A percentile compares a stretch with the other conserved stretches of the same genome.
phyloP scores from a whole-genome alignment of 1,140 invertebrate species.

The Vanessa tameamea region DNA sequence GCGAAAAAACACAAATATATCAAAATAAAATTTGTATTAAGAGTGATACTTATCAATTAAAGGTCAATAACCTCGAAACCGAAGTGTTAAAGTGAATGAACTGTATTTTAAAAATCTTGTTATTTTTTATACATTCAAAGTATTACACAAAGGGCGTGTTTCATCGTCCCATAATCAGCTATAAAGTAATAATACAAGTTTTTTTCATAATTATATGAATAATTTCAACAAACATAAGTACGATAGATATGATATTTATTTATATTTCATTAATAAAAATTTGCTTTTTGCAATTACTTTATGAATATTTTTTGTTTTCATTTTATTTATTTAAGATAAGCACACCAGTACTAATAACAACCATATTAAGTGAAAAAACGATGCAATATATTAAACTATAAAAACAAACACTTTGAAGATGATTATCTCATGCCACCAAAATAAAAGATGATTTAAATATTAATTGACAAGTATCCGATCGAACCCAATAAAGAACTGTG shows the following conservation, averaged over 20 bases:
- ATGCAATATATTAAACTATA: too few species aligned
- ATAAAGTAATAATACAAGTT: not conserved
- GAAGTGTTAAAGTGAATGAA: conserved; percentile 27
- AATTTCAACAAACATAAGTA: not conserved
- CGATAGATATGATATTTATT: not conserved
- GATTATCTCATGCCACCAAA: too few species aligned
- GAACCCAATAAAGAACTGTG: too few species aligned
- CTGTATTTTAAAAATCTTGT: conserved; percentile 25
- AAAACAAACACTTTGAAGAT: too few species aligned
- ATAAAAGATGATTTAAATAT: too few species aligned
- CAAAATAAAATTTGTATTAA: conserved; percentile 55
- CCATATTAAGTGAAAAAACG: too few species aligned
- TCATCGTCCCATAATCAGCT: not conserved
- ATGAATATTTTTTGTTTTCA: too few species aligned
- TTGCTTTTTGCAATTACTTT: not conserved
- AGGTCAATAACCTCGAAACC: conserved; percentile 49
- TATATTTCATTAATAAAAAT: not conserved
- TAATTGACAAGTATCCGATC: too few species aligned
- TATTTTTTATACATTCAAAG: conserved; percentile 16
- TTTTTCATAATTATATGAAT: conserved; percentile 1
- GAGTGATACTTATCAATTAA: conserved; percentile 54
- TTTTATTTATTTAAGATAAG: too few species aligned
- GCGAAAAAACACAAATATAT: conserved; percentile 49
- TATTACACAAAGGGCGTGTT: conserved; percentile 3
- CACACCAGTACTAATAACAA: too few species aligned